phyloP scores from a whole-genome alignment of 2,888 invertebrate genomes.

The Omphaloscelis lunosa region DNA sequence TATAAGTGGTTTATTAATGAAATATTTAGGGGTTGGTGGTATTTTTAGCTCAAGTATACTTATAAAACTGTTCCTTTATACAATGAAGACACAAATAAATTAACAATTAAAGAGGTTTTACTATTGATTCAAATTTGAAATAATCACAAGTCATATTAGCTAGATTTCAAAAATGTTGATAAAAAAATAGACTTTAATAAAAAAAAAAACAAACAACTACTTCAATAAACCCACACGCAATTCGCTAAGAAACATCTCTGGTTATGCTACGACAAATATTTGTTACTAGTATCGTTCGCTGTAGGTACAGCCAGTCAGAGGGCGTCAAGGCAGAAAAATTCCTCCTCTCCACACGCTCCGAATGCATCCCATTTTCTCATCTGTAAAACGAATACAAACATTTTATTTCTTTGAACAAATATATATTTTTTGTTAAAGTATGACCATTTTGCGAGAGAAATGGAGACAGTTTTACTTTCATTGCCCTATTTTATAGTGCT shows the following conservation, averaged over 20 bases:
- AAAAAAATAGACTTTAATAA: too few relatives aligned
- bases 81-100: not conserved
- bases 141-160: not conserved
- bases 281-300: slow-evolving; percentile 38
- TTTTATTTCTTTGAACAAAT: slow-evolving; percentile 60
- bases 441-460: slow-evolving; percentile 38
- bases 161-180: too few relatives aligned
- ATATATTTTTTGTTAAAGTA: slow-evolving; percentile 47
- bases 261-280: slow-evolving; percentile 1
- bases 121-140: not conserved
- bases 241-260: slow-evolving; percentile 3
- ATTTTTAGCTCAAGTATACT: not conserved
- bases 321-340: slow-evolving; percentile 70
- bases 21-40: not conserved
- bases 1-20: not conserved
- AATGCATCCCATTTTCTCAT: slow-evolving; percentile 74
- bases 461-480: slow-evolving; percentile 27
- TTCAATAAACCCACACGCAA: not conserved
- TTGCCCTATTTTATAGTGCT: slow-evolving; percentile 18
- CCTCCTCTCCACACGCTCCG: slow-evolving; percentile 66
- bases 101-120: not conserved
- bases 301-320: slow-evolving; percentile 44
- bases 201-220: not conserved
- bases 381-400: slow-evolving; percentile 68
- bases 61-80: not conserved